Evolutionary conservation across 2,888 invertebrate genomes (phyloP).

Genomic region (Gandaritis pyraliata): DNA sequence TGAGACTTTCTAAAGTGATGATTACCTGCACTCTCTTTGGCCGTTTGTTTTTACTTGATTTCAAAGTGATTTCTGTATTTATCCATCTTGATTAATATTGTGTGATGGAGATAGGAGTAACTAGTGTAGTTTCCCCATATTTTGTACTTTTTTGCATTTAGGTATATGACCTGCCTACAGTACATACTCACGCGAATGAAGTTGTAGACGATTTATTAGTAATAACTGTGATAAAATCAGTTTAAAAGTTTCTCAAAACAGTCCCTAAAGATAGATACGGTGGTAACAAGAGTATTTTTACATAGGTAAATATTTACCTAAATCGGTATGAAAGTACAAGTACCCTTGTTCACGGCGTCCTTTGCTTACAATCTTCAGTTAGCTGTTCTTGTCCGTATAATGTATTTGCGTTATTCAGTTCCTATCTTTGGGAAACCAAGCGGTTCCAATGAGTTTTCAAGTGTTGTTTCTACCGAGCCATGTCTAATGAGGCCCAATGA

Average conservation of each 20-base stretch:
- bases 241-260: no score
- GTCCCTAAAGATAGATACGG: no score
- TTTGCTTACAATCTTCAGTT: not conserved
- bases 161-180: no score
- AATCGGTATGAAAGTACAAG: not conserved
- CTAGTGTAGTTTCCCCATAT: no score
- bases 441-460: slow-evolving; percentile 14
- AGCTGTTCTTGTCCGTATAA: not conserved
- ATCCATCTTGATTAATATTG: no score
- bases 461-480: slow-evolving; percentile 37
- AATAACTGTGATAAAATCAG: no score
- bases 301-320: no score
- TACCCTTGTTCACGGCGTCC: not conserved
- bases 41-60: slow-evolving; percentile 3
- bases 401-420: slow-evolving; percentile 9
- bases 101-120: no score
- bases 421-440: slow-evolving; percentile 11
- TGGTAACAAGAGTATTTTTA: no score
- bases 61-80: not conserved
- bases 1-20: slow-evolving; percentile 17
- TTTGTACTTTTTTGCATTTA: no score
- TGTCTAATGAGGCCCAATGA: slow-evolving; percentile 49
- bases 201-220: no score
- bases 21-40: slow-evolving; percentile 5
- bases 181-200: no score